Percentiles rank a stretch among this genome's conserved stretches.
phyloP scores from a whole-genome alignment of 1,140 invertebrate species.

The Scaptomyza pallida region DNA sequence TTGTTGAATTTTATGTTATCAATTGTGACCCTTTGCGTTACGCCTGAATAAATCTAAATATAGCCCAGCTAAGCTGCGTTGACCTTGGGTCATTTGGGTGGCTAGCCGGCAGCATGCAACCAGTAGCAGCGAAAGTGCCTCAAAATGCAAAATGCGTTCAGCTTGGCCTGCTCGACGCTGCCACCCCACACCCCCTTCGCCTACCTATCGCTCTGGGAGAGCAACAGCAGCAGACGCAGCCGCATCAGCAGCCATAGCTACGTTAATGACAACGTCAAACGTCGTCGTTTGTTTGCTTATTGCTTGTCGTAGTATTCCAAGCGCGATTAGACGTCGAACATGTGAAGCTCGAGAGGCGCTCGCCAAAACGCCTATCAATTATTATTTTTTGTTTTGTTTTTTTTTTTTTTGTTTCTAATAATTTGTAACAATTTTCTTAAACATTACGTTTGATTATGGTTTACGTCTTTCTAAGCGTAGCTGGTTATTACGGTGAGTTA shows the following conservation, averaged over 20 bases:
- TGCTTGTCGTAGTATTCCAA: conserved; percentile 72
- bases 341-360: conserved; percentile 72
- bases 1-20: conserved; percentile 4
- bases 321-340: conserved; percentile 83
- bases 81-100: conserved; percentile 57
- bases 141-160: conserved; percentile 28
- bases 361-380: conserved; percentile 40
- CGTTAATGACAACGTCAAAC: conserved; percentile 43
- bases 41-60: conserved; percentile 74
- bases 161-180: conserved; percentile 32
- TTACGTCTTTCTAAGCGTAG: conserved; percentile 80
- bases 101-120: conserved; percentile 54
- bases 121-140: conserved; percentile 71
- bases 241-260: conserved; percentile 40
- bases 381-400: conserved; percentile 47
- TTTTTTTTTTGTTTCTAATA: conserved; percentile 26
- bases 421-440: conserved; percentile 22
- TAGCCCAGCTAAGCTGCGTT: conserved; percentile 36
- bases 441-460: conserved; percentile 61
- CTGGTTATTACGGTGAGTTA: conserved; percentile 80
- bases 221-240: conserved; percentile 10
- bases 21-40: conserved; percentile 46
- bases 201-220: conserved; percentile 7
- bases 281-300: conserved; percentile 42
- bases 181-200: background rate